Conservation (phyloP, 30 jellyfish, hydroid and myxozoan genomes). For the Aurelia aurita region DNA sequence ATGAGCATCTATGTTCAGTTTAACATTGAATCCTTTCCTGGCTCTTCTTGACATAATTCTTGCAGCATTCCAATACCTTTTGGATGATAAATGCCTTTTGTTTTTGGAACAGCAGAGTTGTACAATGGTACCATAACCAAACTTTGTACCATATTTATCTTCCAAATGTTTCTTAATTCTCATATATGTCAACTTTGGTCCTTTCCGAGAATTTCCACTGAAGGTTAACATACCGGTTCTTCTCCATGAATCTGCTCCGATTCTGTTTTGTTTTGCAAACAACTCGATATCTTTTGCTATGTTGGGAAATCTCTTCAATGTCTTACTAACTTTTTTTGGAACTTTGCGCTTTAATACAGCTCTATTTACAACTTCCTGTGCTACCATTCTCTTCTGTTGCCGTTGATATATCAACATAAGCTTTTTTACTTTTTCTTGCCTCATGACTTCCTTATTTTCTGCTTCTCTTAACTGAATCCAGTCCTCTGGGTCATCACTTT, state of each 20-base stretch:
- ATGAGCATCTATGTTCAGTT: constrained; percentile 23
- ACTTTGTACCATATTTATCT: constrained; percentile 1
- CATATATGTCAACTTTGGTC: constrained; percentile 12
- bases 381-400: background rate
- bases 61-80: constrained; percentile 41
- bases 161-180: constrained; percentile 31
- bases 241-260: constrained; percentile 41
- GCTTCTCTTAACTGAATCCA: background rate
- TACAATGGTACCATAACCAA: constrained; percentile 29
- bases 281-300: constrained; percentile 4
- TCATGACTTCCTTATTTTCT: background rate
- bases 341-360: background rate
- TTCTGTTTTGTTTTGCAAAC: constrained; percentile 16
- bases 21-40: constrained; percentile 27
- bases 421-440: background rate
- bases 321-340: constrained; percentile 1
- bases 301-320: constrained; percentile 12
- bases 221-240: constrained; percentile 8
- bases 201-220: constrained; percentile 28
- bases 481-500: constrained; percentile 11
- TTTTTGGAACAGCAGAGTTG: constrained; percentile 12
- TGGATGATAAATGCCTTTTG: constrained; percentile 1
- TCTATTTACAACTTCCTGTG: background rate
- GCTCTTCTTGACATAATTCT: constrained; percentile 25
- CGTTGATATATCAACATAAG: background rate